A percentile compares a stretch with the other conserved stretches of the same genome.
Conservation (phyloP, 1,140 invertebrate genomes). For the Ephestia elutella region DNA sequence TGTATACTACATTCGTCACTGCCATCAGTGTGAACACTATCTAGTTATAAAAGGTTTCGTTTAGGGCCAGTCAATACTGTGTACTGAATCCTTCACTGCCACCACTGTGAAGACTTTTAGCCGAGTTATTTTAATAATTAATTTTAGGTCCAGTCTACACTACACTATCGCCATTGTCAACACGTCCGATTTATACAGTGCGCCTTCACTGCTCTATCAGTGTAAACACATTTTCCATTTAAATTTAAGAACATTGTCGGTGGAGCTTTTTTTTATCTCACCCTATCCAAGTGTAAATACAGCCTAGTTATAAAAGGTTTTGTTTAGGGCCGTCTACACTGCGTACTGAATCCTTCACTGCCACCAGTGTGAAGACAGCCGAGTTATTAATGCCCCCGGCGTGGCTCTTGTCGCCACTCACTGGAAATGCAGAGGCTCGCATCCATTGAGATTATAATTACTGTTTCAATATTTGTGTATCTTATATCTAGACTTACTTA, state of each 20-base stretch:
- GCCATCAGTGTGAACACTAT: too few species aligned
- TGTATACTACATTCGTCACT: too few species aligned
- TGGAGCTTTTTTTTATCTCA: too few species aligned
- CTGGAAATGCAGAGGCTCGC: slow-evolving; percentile 16
- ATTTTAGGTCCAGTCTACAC: slow-evolving; percentile 18
- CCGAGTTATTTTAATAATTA: too few species aligned
- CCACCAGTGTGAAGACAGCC: slow-evolving; percentile 21
- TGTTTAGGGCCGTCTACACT: slow-evolving; percentile 19
- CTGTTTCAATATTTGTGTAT: not conserved
- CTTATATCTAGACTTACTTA: too few species aligned
- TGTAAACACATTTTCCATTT: too few species aligned
- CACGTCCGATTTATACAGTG: too few species aligned
- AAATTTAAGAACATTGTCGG: too few species aligned
- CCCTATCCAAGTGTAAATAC: too few species aligned
- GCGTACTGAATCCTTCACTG: slow-evolving; percentile 30
- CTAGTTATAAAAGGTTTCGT: slow-evolving; percentile 7
- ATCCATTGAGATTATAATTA: slow-evolving; percentile 14
- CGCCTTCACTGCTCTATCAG: too few species aligned
- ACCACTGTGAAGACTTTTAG: slow-evolving; percentile 21
- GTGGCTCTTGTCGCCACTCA: slow-evolving; percentile 24
- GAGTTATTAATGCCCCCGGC: slow-evolving; percentile 32
- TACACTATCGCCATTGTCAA: not conserved
- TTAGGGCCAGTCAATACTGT: slow-evolving; percentile 19
- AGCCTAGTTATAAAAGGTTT: not conserved
- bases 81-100: slow-evolving; percentile 30